A percentile compares a stretch with the other conserved stretches of the same genome.
Conservation (phyloP, 2,113 vertebrate genomes). For the Scomber japonicus region DNA sequence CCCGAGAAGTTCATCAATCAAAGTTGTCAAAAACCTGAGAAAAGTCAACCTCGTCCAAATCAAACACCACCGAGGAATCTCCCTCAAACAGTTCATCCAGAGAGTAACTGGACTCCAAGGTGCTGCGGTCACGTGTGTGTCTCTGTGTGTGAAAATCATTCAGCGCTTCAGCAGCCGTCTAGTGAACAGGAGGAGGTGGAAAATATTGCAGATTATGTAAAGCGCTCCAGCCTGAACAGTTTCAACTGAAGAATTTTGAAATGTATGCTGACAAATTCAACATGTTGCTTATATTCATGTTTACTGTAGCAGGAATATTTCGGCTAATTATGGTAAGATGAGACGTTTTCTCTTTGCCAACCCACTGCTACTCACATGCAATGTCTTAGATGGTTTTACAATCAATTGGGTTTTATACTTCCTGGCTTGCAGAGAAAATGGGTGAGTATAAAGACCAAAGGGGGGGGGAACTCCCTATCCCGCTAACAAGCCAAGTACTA, state of each 20-base stretch:
- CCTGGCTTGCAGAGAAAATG: slow-evolving; percentile 27
- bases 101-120: slow-evolving; percentile 48
- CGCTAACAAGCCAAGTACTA: slow-evolving; percentile 49
- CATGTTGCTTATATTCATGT: slow-evolving; percentile 62
- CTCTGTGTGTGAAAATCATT: slow-evolving; percentile 25
- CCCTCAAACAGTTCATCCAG: slow-evolving; percentile 41
- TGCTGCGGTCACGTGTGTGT: slow-evolving; percentile 18
- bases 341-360: slow-evolving; percentile 23
- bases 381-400: slow-evolving; percentile 26
- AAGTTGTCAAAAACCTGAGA: slow-evolving; percentile 55
- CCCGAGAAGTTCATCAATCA: slow-evolving; percentile 73
- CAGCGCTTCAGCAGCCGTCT: background rate
- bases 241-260: slow-evolving; percentile 22
- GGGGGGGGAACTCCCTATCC: slow-evolving; percentile 29
- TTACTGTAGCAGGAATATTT: slow-evolving; percentile 49
- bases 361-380: slow-evolving; percentile 25
- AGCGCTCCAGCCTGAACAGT: slow-evolving; percentile 2
- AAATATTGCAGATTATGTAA: slow-evolving; percentile 11
- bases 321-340: slow-evolving; percentile 45
- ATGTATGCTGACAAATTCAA: slow-evolving; percentile 48
- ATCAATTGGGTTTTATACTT: slow-evolving; percentile 49
- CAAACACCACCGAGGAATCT: slow-evolving; percentile 62
- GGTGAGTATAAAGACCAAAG: slow-evolving; percentile 7
- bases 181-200: slow-evolving; percentile 5
- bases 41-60: slow-evolving; percentile 58